Percentiles rank a stretch among this genome's conserved stretches.
Conservation (phyloP, 2,113 vertebrate genomes). For the Poeciliopsis prolifica region DNA sequence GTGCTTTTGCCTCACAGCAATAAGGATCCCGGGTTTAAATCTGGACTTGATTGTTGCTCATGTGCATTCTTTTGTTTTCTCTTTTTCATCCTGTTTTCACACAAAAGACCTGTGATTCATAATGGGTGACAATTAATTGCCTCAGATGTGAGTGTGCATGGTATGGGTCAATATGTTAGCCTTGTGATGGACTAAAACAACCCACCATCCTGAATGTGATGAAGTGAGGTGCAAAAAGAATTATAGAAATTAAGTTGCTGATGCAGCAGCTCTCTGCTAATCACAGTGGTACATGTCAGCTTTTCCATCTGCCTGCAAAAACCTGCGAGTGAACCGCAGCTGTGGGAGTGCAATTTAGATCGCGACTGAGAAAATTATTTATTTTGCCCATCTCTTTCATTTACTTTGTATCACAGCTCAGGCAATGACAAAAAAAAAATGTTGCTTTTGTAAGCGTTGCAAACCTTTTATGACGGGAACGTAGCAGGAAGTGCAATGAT, state of each 20-base stretch:
- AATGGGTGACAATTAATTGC: neutral
- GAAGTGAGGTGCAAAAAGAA: neutral
- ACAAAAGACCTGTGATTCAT: neutral
- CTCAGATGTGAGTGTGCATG: neutral
- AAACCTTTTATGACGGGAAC: conserved; percentile 11
- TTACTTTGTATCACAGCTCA: neutral
- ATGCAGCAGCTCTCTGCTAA: conserved; percentile 8
- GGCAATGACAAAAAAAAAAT: neutral
- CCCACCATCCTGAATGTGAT: neutral
- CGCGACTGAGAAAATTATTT: neutral
- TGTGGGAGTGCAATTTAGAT: neutral
- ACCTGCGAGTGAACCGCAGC: neutral
- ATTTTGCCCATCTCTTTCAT: conserved; percentile 3
- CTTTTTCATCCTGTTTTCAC: neutral
- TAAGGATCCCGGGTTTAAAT: neutral
- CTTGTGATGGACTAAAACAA: neutral
- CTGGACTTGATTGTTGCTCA: neutral
- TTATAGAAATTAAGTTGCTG: neutral
- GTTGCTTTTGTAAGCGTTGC: conserved; percentile 3
- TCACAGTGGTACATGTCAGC: conserved; percentile 12
- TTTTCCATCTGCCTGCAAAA: neutral
- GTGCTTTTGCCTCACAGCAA: neutral
- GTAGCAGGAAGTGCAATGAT: conserved; percentile 13
- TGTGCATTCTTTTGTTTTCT: neutral
- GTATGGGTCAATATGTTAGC: neutral